Conservation (phyloP, 2,113 vertebrate species). For the Corythornis cristatus region DNA sequence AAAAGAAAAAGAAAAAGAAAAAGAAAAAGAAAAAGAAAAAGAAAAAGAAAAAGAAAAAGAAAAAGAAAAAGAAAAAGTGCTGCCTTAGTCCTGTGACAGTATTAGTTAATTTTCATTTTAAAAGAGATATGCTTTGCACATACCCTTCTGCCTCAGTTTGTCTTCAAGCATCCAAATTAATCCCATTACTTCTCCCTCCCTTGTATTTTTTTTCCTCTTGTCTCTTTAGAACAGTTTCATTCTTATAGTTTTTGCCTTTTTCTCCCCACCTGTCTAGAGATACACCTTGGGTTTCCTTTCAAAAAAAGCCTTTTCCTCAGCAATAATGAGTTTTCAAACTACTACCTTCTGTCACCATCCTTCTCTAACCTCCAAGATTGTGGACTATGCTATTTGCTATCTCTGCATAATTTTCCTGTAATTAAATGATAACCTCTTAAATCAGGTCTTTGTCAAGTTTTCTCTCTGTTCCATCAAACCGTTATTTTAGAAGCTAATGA, state of each 20-base stretch:
- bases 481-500: background rate
- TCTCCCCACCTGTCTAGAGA: background rate
- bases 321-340: background rate
- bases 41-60: no score
- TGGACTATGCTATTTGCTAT: background rate
- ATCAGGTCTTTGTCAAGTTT: background rate
- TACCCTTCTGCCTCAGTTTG: background rate
- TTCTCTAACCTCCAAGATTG: background rate
- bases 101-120: background rate
- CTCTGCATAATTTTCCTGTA: background rate
- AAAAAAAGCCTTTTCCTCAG: background rate
- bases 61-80: no score
- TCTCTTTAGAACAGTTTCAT: background rate
- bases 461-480: background rate
- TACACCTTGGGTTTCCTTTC: background rate
- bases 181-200: background rate
- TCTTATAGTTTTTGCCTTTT: background rate
- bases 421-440: background rate
- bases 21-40: no score
- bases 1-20: no score
- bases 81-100: background rate
- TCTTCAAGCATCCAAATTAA: background rate
- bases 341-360: background rate
- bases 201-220: background rate
- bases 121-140: background rate